Evolutionary conservation across 1,140 invertebrate species (phyloP).

Genomic region (Drosophila simulans): DNA sequence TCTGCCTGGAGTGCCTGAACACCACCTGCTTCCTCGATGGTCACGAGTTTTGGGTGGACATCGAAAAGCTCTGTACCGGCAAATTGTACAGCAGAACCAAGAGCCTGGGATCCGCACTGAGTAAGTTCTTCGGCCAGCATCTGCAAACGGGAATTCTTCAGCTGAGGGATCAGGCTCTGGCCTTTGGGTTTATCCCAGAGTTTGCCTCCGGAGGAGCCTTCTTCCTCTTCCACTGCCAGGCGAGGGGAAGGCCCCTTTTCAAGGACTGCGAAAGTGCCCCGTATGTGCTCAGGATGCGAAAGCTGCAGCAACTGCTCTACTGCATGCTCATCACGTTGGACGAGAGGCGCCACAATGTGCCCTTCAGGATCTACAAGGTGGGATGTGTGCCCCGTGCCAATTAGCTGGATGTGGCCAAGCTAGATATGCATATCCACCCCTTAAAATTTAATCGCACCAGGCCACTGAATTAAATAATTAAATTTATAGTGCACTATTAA

Average conservation of each 20-base stretch:
- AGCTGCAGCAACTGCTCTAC: constrained; percentile 86
- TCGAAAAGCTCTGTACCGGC: constrained; percentile 85
- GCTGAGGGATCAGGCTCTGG: constrained; percentile 85
- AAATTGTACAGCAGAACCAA: constrained; percentile 85
- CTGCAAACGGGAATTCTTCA: constrained; percentile 85
- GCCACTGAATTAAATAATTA: too few relatives aligned
- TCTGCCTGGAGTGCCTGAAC: constrained; percentile 84
- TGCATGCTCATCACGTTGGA: constrained; percentile 85
- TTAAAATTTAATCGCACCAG: not conserved
- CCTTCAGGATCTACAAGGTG: constrained; percentile 48
- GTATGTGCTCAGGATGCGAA: constrained; percentile 86
- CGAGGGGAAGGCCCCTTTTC: constrained; percentile 86
- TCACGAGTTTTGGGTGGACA: constrained; percentile 85
- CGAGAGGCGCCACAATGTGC: constrained; percentile 30
- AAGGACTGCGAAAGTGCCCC: constrained; percentile 84
- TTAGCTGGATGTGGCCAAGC: not conserved
- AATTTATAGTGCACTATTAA: too few relatives aligned
- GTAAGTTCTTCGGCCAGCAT: constrained; percentile 85
- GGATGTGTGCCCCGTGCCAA: constrained; percentile 23
- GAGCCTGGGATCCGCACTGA: constrained; percentile 86
- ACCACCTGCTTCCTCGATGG: constrained; percentile 84
- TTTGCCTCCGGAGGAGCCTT: constrained; percentile 79
- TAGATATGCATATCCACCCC: too few relatives aligned
- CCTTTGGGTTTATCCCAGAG: constrained; percentile 85
- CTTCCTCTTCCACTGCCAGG: constrained; percentile 87